Evolutionary conservation across 2,888 invertebrate species (phyloP).

Genomic region (Julus scandinavius): DNA sequence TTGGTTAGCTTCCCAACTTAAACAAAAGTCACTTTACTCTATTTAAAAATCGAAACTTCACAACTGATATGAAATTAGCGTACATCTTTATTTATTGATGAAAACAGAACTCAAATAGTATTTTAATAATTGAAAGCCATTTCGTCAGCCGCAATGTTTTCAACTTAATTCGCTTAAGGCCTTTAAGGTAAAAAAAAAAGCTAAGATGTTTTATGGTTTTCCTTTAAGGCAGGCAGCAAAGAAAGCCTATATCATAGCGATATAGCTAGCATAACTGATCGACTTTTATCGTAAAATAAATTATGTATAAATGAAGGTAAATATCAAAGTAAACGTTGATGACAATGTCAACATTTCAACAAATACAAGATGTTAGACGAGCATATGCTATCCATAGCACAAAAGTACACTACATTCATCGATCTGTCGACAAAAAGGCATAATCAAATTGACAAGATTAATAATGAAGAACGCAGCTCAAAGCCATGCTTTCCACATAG

Average conservation of each 20-base stretch:
- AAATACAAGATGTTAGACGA: neutral
- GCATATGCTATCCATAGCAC: neutral
- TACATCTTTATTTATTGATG: neutral
- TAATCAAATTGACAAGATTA: conserved; percentile 26
- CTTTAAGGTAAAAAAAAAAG: neutral
- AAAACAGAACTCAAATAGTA: neutral
- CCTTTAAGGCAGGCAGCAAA: neutral
- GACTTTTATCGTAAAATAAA: conserved; percentile 21
- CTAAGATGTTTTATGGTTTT: conserved; percentile 6
- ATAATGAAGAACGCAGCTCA: neutral
- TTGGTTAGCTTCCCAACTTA: too few species aligned
- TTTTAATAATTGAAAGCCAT: conserved; percentile 11
- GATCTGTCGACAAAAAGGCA: neutral
- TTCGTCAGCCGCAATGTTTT: neutral
- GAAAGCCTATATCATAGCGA: neutral
- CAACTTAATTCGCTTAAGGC: neutral
- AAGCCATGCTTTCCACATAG: neutral
- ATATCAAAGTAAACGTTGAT: conserved; percentile 31
- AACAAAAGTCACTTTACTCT: too few species aligned
- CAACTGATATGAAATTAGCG: neutral
- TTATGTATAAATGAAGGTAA: conserved; percentile 37
- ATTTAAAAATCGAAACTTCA: too few species aligned
- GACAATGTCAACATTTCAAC: conserved; percentile 29
- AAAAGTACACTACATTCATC: neutral
- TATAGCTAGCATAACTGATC: neutral